Evolutionary conservation across 2,888 invertebrate genomes (phyloP).

Genomic region (Cephus pulcher): DNA sequence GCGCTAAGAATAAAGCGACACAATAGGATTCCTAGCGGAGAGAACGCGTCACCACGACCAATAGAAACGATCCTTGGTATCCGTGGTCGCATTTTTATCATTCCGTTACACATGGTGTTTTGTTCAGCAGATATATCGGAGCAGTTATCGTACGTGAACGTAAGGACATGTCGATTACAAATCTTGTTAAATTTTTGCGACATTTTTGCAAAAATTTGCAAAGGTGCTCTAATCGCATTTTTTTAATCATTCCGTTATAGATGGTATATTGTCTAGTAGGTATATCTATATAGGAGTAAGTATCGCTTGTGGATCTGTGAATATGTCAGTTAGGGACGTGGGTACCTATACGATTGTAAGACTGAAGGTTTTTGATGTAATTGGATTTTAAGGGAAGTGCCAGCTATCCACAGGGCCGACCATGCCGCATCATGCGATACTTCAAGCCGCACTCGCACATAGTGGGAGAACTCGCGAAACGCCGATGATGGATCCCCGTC

Average conservation of each 20-base stretch:
- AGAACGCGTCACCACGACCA: neutral
- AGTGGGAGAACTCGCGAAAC: slow-evolving; percentile 46
- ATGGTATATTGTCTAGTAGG: neutral
- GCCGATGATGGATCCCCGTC: slow-evolving; percentile 66
- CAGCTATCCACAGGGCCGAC: neutral
- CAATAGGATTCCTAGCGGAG: neutral
- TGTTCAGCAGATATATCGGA: neutral
- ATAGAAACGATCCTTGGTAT: neutral
- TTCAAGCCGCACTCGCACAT: neutral
- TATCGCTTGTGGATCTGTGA: neutral
- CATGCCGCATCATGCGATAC: neutral
- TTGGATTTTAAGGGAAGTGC: neutral
- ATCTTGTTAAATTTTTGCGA: too few relatives aligned
- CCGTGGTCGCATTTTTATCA: neutral
- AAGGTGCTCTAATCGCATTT: too few relatives aligned
- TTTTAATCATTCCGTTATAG: too few relatives aligned
- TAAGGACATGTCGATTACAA: neutral
- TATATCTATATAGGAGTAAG: neutral
- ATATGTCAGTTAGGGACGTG: neutral
- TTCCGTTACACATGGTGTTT: neutral
- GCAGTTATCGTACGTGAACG: neutral
- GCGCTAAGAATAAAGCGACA: neutral
- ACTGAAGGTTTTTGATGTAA: neutral
- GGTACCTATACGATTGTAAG: neutral
- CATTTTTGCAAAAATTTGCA: too few relatives aligned